Base-by-base conservation (phyloP, 2,888 invertebrate species). In the Xestoiulus laeticollis region DNA sequence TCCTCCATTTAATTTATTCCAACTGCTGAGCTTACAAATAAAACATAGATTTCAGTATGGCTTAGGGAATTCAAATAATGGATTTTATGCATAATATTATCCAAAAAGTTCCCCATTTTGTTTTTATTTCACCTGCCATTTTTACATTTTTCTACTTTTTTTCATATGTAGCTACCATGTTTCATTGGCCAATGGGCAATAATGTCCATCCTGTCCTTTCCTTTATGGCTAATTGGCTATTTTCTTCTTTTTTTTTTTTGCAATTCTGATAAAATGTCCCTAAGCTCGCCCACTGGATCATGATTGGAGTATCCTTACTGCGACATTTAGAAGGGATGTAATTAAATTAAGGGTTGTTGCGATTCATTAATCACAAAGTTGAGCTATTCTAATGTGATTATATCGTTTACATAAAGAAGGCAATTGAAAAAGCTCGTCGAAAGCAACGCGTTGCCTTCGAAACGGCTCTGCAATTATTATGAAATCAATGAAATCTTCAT, bases 301-400 rank as follows among this genome's bases (percentile, higher is more conserved):
- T 59, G 59, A 22, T 59, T 59, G 59, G 59, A 59, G 59, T 59
- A 6, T 19, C n/a, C 59, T 59, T 59, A n/a, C n/a, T 59, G n/a
- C 59, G 59, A 59, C 59, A 59, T 19, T 59, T 59, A 59, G 59
- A 5, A 59, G 59, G 6, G 59, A 59, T n/a, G 22, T 59, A 59
- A 59, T 59, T 59, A 59, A 59, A 59, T 59, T 59, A 59, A 19
- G 59, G n/a, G 12, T 59, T 59, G 59, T 59, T 59, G 59, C 59
- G 59, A 59, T 59, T 59, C 59, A 59, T 59, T 59, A 59, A 59
- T 59, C 59, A 59, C 59, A n/a, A 59, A 59, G 59, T 59, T 59
- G 59, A n/a, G n/a, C 59, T 4, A 59, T 59, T 59, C 59, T 59
- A 59, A 59, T 14, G 59, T 59, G 59, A 59, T 59, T 59, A 59